Conservation (phyloP, 2,888 invertebrate genomes). For the Temnothorax unifasciatus region DNA sequence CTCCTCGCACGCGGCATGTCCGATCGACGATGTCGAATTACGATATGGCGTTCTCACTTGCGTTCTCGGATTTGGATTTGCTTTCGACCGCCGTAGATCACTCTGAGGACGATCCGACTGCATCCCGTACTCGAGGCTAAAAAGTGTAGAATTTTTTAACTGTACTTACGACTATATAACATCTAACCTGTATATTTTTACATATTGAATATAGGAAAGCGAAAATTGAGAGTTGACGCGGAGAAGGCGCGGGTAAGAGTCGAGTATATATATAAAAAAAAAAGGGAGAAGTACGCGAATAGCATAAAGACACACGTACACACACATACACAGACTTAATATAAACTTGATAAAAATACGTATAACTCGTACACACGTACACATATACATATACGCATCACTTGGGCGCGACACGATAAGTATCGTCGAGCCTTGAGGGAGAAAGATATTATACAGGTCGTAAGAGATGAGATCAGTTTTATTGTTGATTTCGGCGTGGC, state of each 20-base stretch:
- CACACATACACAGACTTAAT: conserved; percentile 34
- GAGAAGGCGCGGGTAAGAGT: conserved; percentile 66
- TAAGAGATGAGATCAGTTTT: conserved; percentile 80
- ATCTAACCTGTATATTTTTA: conserved; percentile 84
- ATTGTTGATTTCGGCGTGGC: conserved; percentile 83
- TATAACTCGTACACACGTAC: conserved; percentile 36
- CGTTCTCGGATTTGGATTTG: conserved; percentile 70
- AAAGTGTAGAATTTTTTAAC: conserved; percentile 78
- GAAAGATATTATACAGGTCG: conserved; percentile 71
- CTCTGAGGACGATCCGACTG: conserved; percentile 72
- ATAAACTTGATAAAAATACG: conserved; percentile 35
- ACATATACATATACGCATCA: conserved; percentile 40
- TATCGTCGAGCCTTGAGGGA: conserved; percentile 74
- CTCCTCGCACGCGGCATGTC: conserved; percentile 49
- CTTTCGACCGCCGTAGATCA: conserved; percentile 71
- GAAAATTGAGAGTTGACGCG: conserved; percentile 68
- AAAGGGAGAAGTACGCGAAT: conserved; percentile 13
- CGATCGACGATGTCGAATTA: conserved; percentile 67
- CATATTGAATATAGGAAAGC: conserved; percentile 78
- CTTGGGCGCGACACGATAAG: conserved; percentile 51
- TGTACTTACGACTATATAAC: conserved; percentile 84
- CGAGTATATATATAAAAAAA: conserved; percentile 50
- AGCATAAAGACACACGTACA: conserved; percentile 43
- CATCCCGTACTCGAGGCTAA: conserved; percentile 77
- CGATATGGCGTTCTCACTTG: conserved; percentile 71